Base-by-base conservation (phyloP, 2,113 vertebrate genomes). In the Phodopus roborovskii region DNA sequence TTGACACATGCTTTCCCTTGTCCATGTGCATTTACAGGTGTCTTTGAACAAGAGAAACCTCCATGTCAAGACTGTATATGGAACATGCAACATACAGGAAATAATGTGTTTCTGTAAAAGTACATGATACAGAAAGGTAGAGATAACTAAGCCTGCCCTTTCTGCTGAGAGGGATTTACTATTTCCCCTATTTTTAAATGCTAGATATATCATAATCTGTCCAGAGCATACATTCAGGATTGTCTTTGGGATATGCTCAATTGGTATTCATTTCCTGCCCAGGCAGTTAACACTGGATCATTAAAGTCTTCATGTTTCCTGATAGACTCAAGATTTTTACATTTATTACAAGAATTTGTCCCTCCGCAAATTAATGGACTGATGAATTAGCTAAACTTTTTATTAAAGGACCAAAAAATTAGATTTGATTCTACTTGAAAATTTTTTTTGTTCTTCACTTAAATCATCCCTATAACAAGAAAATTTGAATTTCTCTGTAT, bases 271-370 rank as follows among this genome's bases (percentile, higher is more conserved):
- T 30, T 94, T 86, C 82, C 45, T 89, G 19, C 4, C 42, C 3
- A 73, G 16, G 12, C 53, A 50, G 53, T 24, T 62, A 19, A 70
- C 10, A 2, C 26, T 71, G 48, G 58, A 12, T 75, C 33, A 28
- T n/a, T 13, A 13, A 90, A n/a, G 9, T 4, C 48, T 81, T 48
- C 73, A 16, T 2, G 45, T 33, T 77, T 20, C 62, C 42, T 17
- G 85, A n/a, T 16, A 11, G 50, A 12, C 83, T 88, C 82, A 36
- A 48, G 1, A 48, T 22, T 45, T 84, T 64, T 9, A 24, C 71
- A 77, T 20, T 88, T 94, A 66, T 50, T 78, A 88, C 30, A 94
- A 66, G 56, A 93, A 83, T 62, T 86, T 62, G 33, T 70, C 11
- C 12, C 48, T n/a, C 15, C 24, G 36, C 0, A 68, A n/a, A n/a